Percentiles rank a stretch among this genome's conserved stretches.
phyloP scores from a whole-genome alignment of 2,888 invertebrate genomes.

The Neoascia interrupta region DNA sequence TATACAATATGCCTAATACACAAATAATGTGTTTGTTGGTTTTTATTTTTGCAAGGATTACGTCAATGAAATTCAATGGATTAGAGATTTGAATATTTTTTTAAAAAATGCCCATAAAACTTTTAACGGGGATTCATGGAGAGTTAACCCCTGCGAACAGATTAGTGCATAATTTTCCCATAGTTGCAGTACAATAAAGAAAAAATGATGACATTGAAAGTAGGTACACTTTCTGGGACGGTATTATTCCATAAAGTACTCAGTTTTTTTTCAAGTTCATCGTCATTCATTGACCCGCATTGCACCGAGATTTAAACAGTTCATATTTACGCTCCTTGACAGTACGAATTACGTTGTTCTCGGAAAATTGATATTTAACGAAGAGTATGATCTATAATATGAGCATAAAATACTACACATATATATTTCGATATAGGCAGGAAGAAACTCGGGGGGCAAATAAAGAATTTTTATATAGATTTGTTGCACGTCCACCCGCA shows the following conservation, averaged over 20 bases:
- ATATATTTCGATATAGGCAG: constrained; percentile 20
- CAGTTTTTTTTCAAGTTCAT: constrained; percentile 58
- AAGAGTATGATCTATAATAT: constrained; percentile 8
- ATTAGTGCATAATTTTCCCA: constrained; percentile 13
- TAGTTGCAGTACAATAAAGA: background rate
- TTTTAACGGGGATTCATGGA: too few relatives aligned
- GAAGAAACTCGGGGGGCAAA: constrained; percentile 46
- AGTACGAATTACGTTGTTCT: constrained; percentile 21
- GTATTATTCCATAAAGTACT: background rate
- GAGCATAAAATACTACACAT: background rate
- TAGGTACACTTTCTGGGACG: background rate
- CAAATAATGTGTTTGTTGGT: constrained; percentile 1
- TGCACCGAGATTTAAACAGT: constrained; percentile 41
- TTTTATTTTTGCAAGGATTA: constrained; percentile 37
- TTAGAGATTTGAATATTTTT: constrained; percentile 28
- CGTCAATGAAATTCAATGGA: constrained; percentile 27
- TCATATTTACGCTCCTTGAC: constrained; percentile 13
- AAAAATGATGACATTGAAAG: constrained; percentile 15
- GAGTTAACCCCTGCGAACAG: too few relatives aligned
- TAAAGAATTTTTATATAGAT: too few relatives aligned
- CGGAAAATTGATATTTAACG: constrained; percentile 18
- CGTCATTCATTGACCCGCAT: constrained; percentile 60
- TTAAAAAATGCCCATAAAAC: background rate
- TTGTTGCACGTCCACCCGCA: constrained; percentile 63
- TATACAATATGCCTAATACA: too few relatives aligned